Conservation (phyloP, 2,797 vertebrate genomes). For the Oceanodroma leucorhoa region DNA sequence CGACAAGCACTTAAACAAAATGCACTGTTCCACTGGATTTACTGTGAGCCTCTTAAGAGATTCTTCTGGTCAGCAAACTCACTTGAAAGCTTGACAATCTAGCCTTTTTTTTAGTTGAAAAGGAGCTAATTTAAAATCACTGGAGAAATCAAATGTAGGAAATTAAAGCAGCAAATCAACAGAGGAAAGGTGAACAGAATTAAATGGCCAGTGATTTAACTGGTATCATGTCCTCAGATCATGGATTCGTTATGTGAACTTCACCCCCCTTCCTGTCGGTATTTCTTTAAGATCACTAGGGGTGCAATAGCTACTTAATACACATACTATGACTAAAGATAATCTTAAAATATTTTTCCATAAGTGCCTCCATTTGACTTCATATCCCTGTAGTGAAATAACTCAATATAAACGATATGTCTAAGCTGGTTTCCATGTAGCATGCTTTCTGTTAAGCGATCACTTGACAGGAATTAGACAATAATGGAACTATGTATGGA, state of each 20-base stretch:
- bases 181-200: background rate
- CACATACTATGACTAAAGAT: background rate
- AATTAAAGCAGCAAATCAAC: constrained; percentile 22
- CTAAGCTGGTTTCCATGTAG: background rate
- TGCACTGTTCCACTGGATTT: constrained; percentile 3
- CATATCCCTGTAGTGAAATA: background rate
- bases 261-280: background rate
- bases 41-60: constrained; percentile 7
- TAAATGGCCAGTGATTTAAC: background rate
- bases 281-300: background rate
- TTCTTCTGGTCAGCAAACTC: constrained; percentile 39
- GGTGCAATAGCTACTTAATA: background rate
- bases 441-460: background rate
- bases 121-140: constrained; percentile 32
- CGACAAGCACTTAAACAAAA: constrained; percentile 27
- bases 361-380: background rate
- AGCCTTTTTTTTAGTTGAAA: background rate
- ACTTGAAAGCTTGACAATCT: background rate
- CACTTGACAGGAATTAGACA: background rate
- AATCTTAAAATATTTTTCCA: background rate
- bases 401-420: background rate
- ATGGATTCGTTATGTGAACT: background rate
- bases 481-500: background rate
- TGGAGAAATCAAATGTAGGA: constrained; percentile 7
- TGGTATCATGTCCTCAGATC: background rate